Percentiles rank a stretch among this genome's conserved stretches.
These are phyloP conservation scores for Acanthosepion lycidas DNA, from an alignment of 2,888 invertebrate species.

Conservation along the genomic window DNA sequence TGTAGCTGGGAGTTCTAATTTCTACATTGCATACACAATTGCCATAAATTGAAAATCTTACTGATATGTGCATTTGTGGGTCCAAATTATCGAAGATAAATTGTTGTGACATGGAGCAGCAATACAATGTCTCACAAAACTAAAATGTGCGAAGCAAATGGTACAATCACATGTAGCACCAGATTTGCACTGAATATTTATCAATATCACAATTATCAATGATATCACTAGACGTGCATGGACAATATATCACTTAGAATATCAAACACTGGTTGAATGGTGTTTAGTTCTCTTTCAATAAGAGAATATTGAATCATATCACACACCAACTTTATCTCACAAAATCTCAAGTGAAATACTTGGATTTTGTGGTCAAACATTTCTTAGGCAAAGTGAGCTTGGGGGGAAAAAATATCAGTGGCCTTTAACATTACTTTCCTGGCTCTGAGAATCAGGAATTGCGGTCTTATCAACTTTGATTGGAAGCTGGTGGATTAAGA, in stretches of 20 bases:
- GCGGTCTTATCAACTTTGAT: neutral
- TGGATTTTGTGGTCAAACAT: neutral
- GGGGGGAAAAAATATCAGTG: neutral
- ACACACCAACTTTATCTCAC: slow-evolving; percentile 12
- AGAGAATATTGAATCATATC: neutral
- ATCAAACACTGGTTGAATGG: neutral
- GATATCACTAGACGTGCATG: neutral
- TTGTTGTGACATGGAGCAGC: neutral
- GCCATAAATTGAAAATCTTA: neutral
- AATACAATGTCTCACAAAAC: slow-evolving; percentile 1
- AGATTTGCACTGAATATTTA: slow-evolving; percentile 18
- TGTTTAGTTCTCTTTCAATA: neutral
- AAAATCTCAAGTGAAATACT: neutral
- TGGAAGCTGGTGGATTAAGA: neutral
- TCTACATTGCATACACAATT: neutral
- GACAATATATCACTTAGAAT: slow-evolving; percentile 22
- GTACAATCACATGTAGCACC: neutral
- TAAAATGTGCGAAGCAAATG: neutral
- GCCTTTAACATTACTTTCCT: neutral
- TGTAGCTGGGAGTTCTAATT: neutral
- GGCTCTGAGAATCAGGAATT: neutral
- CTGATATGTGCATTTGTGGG: slow-evolving; percentile 33
- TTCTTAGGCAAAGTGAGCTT: neutral
- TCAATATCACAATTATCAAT: slow-evolving; percentile 33
- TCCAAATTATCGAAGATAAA: slow-evolving; percentile 33